These are phyloP conservation scores for Eristalinus aeneus DNA, from an alignment of 2,888 invertebrate genomes.

Conservation along the genomic window DNA sequence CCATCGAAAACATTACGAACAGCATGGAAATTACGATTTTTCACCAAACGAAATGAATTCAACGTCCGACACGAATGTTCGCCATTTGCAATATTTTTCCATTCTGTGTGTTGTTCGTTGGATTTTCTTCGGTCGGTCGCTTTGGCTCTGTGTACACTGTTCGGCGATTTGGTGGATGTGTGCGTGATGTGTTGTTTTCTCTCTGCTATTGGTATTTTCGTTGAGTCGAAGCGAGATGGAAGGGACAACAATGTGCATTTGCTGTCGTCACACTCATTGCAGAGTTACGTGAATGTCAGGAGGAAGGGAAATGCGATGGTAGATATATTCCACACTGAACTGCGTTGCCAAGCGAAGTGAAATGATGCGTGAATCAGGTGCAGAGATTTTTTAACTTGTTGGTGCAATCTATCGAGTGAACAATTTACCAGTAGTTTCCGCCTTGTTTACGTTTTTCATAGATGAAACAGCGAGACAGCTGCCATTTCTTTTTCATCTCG, in stretches of 20 bases:
- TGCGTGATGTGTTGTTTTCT: slow-evolving; percentile 38
- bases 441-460: too few species aligned
- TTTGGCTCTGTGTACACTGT: slow-evolving; percentile 11
- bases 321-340: slow-evolving; percentile 27
- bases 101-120: slow-evolving; percentile 70
- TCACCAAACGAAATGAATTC: slow-evolving; percentile 73
- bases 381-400: not conserved
- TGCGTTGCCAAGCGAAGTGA: slow-evolving; percentile 25
- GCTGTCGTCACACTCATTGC: slow-evolving; percentile 25
- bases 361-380: not conserved
- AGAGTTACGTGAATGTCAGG: not conserved
- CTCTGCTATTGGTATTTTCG: slow-evolving; percentile 43
- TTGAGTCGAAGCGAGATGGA: slow-evolving; percentile 40
- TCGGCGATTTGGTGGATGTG: not conserved
- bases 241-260: slow-evolving; percentile 42
- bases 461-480: too few species aligned
- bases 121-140: slow-evolving; percentile 62
- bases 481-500: too few species aligned
- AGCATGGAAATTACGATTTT: slow-evolving; percentile 73
- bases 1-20: slow-evolving; percentile 74
- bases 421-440: too few species aligned
- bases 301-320: slow-evolving; percentile 5
- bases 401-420: too few species aligned
- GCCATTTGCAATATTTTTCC: slow-evolving; percentile 76
- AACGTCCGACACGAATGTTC: slow-evolving; percentile 74